A percentile compares a stretch with the other conserved stretches of the same genome.
Conservation (phyloP, 1,140 invertebrate species). For the Pseudomyrmex concolor region DNA sequence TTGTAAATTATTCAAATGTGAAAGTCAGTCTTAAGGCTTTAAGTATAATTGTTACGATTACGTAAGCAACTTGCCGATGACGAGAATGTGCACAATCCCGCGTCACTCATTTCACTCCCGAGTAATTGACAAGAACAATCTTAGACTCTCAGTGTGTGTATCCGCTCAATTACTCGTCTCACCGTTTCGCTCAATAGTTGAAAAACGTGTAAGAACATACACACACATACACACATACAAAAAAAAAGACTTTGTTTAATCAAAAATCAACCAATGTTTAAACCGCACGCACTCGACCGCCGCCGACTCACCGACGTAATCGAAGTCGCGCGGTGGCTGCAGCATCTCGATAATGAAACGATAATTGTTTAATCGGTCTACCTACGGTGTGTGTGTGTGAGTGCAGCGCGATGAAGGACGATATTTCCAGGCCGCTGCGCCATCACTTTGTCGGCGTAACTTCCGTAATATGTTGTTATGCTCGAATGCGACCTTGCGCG, state of each 20-base stretch:
- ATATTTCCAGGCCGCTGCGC: conserved; percentile 44
- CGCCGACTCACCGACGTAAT: conserved; percentile 1
- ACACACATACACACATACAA: no score
- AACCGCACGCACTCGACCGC: not conserved
- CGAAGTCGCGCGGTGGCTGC: conserved; percentile 1
- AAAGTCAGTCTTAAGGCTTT: not conserved
- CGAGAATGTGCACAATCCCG: no score
- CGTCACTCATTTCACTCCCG: no score
- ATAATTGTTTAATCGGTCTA: conserved; percentile 64
- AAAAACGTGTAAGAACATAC: no score
- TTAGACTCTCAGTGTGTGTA: no score
- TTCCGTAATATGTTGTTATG: conserved; percentile 52
- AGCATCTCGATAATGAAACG: conserved; percentile 54
- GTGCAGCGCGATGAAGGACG: conserved; percentile 52
- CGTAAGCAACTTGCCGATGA: no score
- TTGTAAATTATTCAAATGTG: conserved; percentile 17
- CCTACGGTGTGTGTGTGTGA: conserved; percentile 2
- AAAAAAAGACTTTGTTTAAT: no score
- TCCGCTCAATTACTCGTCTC: no score
- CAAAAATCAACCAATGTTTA: not conserved
- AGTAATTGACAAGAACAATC: no score
- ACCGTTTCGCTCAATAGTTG: no score
- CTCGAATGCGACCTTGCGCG: not conserved
- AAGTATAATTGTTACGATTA: no score
- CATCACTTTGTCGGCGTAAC: conserved; percentile 34